A percentile compares a stretch with the other conserved stretches of the same genome.
These are phyloP conservation scores for Rhombomys opimus DNA, from an alignment of 2,113 vertebrate species.

Conservation along the genomic window DNA sequence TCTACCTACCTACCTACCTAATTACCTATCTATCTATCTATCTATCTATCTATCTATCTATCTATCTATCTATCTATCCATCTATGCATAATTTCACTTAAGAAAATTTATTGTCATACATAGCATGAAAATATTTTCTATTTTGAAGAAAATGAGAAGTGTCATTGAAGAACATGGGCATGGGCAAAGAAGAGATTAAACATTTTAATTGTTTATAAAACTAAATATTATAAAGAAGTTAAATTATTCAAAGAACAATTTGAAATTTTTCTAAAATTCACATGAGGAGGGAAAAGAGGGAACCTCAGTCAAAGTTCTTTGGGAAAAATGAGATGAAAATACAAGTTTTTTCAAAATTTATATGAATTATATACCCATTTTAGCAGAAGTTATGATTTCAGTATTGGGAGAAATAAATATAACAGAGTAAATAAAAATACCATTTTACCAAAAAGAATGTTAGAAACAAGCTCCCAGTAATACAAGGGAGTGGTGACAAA, in stretches of 20 bases:
- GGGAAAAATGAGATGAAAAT: neutral
- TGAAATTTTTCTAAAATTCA: slow-evolving; percentile 3
- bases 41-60: neutral
- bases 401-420: neutral
- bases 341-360: neutral
- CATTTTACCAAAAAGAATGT: neutral
- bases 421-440: neutral
- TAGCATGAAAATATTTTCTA: neutral
- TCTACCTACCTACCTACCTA: neutral
- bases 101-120: neutral
- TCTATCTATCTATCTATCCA: neutral
- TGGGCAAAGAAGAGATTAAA: neutral
- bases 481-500: neutral
- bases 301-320: neutral
- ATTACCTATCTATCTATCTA: neutral
- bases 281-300: neutral
- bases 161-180: neutral
- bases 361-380: neutral
- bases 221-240: neutral
- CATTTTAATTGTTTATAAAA: neutral
- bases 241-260: neutral
- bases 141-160: neutral
- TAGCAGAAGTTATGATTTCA: slow-evolving; percentile 32
- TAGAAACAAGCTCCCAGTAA: neutral
- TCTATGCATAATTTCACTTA: neutral